Percentiles rank a stretch among this genome's conserved stretches.
These are phyloP conservation scores for Polyergus mexicanus DNA, from an alignment of 1,140 invertebrate genomes.

Conservation along the genomic window DNA sequence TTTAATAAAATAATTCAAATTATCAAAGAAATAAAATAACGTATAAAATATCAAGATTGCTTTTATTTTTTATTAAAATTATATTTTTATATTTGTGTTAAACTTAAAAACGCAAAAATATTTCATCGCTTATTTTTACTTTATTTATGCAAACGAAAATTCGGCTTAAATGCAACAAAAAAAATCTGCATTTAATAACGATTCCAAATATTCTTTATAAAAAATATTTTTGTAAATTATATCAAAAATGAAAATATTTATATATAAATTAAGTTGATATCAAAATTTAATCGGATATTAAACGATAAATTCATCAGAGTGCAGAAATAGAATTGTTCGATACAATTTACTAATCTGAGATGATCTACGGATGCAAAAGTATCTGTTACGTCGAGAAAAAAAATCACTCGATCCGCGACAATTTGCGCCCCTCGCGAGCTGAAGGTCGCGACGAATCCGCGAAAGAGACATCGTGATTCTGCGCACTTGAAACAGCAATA, in stretches of 20 bases:
- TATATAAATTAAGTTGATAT: too few relatives aligned
- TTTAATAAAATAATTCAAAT: background rate
- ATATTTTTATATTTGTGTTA: background rate
- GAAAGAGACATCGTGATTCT: background rate
- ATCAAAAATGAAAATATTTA: too few relatives aligned
- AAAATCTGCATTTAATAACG: background rate
- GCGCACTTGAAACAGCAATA: slow-evolving; percentile 25
- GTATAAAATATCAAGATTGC: too few relatives aligned
- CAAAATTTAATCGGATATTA: background rate
- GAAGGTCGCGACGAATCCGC: slow-evolving; percentile 26
- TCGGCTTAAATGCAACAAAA: background rate
- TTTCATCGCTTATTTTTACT: background rate
- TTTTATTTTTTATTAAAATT: too few relatives aligned
- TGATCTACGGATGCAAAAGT: slow-evolving; percentile 1
- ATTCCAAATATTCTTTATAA: background rate
- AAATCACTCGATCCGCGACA: background rate
- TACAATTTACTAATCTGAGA: slow-evolving; percentile 11
- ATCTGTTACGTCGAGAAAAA: background rate
- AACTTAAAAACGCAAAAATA: slow-evolving; percentile 3
- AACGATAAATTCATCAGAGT: background rate
- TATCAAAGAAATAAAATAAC: background rate
- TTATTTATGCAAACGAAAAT: background rate
- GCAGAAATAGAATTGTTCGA: background rate
- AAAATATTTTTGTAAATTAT: too few relatives aligned
- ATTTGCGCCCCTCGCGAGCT: background rate